Base-by-base conservation (phyloP, 2,888 invertebrate species). In the Dryomyza anilis region DNA sequence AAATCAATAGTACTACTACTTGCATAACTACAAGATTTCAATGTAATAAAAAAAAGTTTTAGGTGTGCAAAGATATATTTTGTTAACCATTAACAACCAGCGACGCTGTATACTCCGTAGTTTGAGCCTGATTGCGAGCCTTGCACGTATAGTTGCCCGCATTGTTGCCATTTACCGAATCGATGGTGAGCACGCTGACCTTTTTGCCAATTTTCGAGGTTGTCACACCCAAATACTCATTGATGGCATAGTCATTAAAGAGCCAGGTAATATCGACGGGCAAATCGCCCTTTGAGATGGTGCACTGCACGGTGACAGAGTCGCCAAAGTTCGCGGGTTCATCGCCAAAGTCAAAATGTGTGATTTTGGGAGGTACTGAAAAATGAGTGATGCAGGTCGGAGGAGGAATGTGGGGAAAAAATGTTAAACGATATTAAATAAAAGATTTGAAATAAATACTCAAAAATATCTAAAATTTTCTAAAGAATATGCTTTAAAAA, bases 231-330 rank as follows among this genome's bases (percentile, higher is more conserved):
- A 86, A 74, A 67, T 86, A 87, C 76, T 85, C 85, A 78, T 90
- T 87, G 66, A 87, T 86, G 69, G 85, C 84, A 75, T 87, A 88
- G 78, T 90, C 88, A 78, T 89, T 88, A 72, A 89, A 87, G 30
- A 84, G 81, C 90, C 90, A 91, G 30, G 83, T 83, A 62, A 91
- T 88, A 69, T 86, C 85, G 63, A 91, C 85, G 1, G 91, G 91
- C 67, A 86, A 83, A 81, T 91, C 91, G 21, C 91, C 90, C 77
- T 88, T 88, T n/a, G 86, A 85, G 33, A 89, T 87, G 61, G 87
- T 85, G 78, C 90, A 90, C 63, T 86, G 85, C 33, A 88, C 84
- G 43, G 88, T 88, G 8, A 87, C 86, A 62, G 86, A 85, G 71
- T 89, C 89, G 12, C 89, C 90, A 65, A 88, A 87, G 76, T 89